A percentile compares a stretch with the other conserved stretches of the same genome.
Evolutionary conservation across 2,888 invertebrate genomes (phyloP).

Genomic region (Thereva nobilitata): DNA sequence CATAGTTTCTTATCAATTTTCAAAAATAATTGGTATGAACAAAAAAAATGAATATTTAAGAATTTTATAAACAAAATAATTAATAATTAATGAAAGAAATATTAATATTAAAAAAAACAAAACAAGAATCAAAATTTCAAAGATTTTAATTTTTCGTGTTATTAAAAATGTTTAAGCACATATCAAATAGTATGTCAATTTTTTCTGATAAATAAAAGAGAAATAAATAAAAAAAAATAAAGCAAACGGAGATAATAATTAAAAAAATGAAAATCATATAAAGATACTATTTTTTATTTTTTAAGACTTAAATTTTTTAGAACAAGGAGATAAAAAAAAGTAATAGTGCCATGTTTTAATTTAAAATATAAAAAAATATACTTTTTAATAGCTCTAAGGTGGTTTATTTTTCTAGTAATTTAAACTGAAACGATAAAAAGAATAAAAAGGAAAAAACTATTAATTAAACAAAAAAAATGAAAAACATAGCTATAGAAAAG

Average conservation of each 20-base stretch:
- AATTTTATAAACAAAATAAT: too few species aligned
- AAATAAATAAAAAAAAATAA: constrained; percentile 25
- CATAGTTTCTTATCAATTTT: too few species aligned
- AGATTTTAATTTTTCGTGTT: constrained; percentile 16
- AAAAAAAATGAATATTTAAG: too few species aligned
- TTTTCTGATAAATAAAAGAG: constrained; percentile 36
- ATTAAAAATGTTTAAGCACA: constrained; percentile 39
- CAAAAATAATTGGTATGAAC: too few species aligned
- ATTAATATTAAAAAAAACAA: too few species aligned
- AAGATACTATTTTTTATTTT: constrained; percentile 32
- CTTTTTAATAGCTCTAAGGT: constrained; percentile 13
- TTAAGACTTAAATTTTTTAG: constrained; percentile 34
- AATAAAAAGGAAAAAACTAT: not conserved
- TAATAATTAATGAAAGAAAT: too few species aligned
- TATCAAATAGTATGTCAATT: constrained; percentile 44
- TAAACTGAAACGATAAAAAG: not conserved
- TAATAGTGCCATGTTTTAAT: constrained; percentile 43
- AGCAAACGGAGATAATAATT: constrained; percentile 28
- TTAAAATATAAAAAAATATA: constrained; percentile 8
- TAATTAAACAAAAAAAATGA: constrained; percentile 9
- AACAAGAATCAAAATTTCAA: too few species aligned
- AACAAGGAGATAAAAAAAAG: constrained; percentile 28
- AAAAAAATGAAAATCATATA: constrained; percentile 17
- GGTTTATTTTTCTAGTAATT: constrained; percentile 36
- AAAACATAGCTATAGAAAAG: constrained; percentile 30